Percentiles rank a stretch among this genome's conserved stretches.
phyloP scores from a whole-genome alignment of 2,888 invertebrate genomes.

The Pollenia labialis region DNA sequence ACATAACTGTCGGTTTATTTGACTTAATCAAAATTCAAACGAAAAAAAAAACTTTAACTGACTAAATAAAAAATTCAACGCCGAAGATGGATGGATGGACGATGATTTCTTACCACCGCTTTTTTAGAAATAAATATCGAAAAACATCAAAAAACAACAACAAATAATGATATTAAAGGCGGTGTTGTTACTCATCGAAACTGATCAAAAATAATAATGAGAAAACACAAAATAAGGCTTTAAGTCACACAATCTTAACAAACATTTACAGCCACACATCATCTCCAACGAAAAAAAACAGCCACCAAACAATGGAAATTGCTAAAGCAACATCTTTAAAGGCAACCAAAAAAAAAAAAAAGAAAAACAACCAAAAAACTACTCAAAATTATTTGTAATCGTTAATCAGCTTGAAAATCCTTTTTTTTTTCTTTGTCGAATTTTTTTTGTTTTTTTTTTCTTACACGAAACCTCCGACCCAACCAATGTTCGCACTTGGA shows the following conservation, averaged over 20 bases:
- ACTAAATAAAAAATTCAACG: constrained; percentile 19
- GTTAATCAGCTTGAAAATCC: constrained; percentile 69
- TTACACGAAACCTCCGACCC: constrained; percentile 66
- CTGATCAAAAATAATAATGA: constrained; percentile 47
- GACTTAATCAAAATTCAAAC: constrained; percentile 64
- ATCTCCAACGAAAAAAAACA: constrained; percentile 3
- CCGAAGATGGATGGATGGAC: constrained; percentile 55
- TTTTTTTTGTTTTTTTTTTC: constrained; percentile 27
- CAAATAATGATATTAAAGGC: constrained; percentile 68
- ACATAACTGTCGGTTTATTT: constrained; percentile 65
- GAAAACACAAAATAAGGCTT: constrained; percentile 43
- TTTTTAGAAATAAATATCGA: constrained; percentile 2
- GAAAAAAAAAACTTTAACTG: constrained; percentile 47
- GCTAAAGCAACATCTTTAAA: constrained; percentile 25
- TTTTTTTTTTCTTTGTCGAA: constrained; percentile 31
- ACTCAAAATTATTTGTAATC: constrained; percentile 69
- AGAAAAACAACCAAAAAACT: background rate
- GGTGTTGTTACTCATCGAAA: constrained; percentile 70
- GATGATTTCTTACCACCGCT: constrained; percentile 40
- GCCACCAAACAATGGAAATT: constrained; percentile 5
- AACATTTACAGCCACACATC: constrained; percentile 54
- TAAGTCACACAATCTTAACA: constrained; percentile 64
- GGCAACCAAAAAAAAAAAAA: constrained; percentile 1
- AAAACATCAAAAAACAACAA: constrained; percentile 1
- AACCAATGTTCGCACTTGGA: constrained; percentile 67